phyloP scores from a whole-genome alignment of 30 jellyfish, hydroid and myxozoan species.

The Pelagia noctiluca region DNA sequence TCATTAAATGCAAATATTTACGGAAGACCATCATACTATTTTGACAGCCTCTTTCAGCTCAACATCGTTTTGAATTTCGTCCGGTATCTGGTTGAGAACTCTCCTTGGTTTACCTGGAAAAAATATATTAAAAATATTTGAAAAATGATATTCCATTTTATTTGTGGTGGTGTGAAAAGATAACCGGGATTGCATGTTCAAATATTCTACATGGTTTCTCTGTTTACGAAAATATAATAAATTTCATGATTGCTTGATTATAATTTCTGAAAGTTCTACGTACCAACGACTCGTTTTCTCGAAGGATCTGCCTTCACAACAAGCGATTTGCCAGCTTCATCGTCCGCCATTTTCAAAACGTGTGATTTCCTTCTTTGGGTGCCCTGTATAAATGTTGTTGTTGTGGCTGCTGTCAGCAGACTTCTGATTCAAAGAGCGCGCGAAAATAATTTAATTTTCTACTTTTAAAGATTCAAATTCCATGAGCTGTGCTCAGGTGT shows the following conservation, averaged over 20 bases:
- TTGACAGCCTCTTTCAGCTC: conserved; percentile 50
- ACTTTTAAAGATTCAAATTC: too few relatives aligned
- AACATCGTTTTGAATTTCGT: conserved; percentile 65
- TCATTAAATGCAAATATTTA: neutral
- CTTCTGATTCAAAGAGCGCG: neutral
- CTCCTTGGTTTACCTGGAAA: conserved; percentile 63
- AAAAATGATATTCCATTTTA: neutral
- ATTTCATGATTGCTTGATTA: too few relatives aligned
- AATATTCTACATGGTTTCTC: too few relatives aligned
- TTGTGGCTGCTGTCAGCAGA: conserved; percentile 10
- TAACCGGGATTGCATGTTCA: too few relatives aligned
- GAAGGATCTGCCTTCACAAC: conserved; percentile 49
- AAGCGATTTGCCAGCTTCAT: conserved; percentile 3
- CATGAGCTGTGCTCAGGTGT: too few relatives aligned
- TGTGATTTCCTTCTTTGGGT: conserved; percentile 7
- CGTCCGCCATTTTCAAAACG: conserved; percentile 16
- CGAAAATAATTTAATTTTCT: neutral
- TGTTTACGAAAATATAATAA: too few relatives aligned
- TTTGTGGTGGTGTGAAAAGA: neutral
- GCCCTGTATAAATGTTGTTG: neutral
- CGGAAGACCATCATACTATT: conserved; percentile 45
- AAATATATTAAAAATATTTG: neutral
- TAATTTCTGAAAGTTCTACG: neutral
- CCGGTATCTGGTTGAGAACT: conserved; percentile 87
- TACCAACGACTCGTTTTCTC: conserved; percentile 43